phyloP scores from a whole-genome alignment of 1,140 invertebrate genomes.

The Danaus melanippus region DNA sequence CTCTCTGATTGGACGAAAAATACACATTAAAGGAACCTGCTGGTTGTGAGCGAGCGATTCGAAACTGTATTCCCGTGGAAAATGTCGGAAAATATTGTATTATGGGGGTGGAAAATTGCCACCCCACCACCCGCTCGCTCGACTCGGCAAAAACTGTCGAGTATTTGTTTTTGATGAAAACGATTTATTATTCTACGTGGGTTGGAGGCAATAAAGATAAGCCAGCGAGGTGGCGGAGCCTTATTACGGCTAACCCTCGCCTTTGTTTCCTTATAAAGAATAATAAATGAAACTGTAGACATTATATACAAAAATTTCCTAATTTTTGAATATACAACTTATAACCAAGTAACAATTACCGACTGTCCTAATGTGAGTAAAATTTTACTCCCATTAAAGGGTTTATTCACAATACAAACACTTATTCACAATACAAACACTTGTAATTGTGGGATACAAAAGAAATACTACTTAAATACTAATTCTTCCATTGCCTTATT shows the following conservation, averaged over 20 bases:
- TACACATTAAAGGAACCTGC: conserved; percentile 73
- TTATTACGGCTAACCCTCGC: conserved; percentile 72
- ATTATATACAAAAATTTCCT: conserved; percentile 67
- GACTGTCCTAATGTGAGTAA: too few relatives aligned
- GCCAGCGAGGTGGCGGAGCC: conserved; percentile 70
- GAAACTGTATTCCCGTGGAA: conserved; percentile 70
- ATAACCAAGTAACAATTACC: too few relatives aligned
- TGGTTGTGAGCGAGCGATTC: conserved; percentile 66
- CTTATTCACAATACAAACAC: too few relatives aligned
- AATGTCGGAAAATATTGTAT: conserved; percentile 72
- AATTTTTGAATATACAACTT: conserved; percentile 40
- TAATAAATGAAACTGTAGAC: conserved; percentile 69
- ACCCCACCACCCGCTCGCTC: conserved; percentile 64
- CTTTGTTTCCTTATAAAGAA: conserved; percentile 73
- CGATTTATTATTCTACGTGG: conserved; percentile 73
- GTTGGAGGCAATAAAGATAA: conserved; percentile 73
- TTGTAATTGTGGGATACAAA: too few relatives aligned
- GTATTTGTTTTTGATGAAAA: conserved; percentile 73
- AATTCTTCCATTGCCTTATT: too few relatives aligned
- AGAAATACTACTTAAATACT: too few relatives aligned
- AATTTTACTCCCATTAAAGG: too few relatives aligned
- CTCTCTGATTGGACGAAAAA: conserved; percentile 73
- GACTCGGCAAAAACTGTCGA: conserved; percentile 71
- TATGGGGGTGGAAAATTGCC: conserved; percentile 71
- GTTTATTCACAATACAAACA: too few relatives aligned